These are phyloP conservation scores for Diaphora mendica DNA, from an alignment of 2,888 invertebrate genomes.

Conservation along the genomic window DNA sequence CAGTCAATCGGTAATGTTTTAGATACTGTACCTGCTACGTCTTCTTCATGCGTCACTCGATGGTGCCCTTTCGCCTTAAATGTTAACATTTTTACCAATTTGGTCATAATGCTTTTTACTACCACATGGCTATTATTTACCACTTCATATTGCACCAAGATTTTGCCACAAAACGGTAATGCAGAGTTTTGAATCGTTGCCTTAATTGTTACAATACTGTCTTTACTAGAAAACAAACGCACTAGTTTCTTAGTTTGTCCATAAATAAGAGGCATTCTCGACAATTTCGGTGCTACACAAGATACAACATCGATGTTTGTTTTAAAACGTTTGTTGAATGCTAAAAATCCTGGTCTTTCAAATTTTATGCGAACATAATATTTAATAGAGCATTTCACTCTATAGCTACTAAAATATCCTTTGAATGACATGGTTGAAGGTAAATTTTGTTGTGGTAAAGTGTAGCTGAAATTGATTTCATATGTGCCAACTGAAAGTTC, in stretches of 20 bases:
- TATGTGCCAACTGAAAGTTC: constrained; percentile 39
- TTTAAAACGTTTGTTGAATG: constrained; percentile 52
- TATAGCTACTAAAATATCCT: constrained; percentile 23
- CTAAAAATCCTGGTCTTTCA: constrained; percentile 55
- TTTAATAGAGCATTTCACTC: constrained; percentile 48
- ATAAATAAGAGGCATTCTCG: constrained; percentile 51
- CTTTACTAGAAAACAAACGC: constrained; percentile 49
- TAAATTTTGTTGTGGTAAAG: constrained; percentile 49
- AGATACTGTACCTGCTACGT: constrained; percentile 40
- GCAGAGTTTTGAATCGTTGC: constrained; percentile 52
- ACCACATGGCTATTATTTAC: constrained; percentile 51
- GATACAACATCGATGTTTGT: constrained; percentile 56
- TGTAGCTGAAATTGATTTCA: constrained; percentile 51
- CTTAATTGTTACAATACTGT: constrained; percentile 54
- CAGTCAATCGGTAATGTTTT: constrained; percentile 44
- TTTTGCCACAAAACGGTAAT: constrained; percentile 48
- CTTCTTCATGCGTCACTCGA: constrained; percentile 24
- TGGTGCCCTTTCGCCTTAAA: constrained; percentile 38
- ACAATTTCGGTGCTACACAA: constrained; percentile 49
- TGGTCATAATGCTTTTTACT: constrained; percentile 51
- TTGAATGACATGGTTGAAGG: constrained; percentile 45
- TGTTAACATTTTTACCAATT: constrained; percentile 48
- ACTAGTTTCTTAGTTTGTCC: constrained; percentile 55
- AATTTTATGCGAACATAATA: constrained; percentile 63
- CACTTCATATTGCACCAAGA: constrained; percentile 54